Conservation (phyloP, 2,113 vertebrate species). For the Thalassarche chlororhynchos region DNA sequence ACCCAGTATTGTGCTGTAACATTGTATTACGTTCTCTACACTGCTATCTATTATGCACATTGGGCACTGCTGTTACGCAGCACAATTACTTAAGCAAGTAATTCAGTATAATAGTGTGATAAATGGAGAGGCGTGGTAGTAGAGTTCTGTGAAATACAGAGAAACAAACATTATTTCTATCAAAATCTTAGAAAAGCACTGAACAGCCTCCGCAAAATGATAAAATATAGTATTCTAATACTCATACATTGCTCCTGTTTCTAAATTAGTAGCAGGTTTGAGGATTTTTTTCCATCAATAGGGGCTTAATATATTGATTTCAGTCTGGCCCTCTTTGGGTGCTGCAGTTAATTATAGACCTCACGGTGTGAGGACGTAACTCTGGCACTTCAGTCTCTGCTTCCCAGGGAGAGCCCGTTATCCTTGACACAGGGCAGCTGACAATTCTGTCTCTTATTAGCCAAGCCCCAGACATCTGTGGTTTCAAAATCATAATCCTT, state of each 20-base stretch:
- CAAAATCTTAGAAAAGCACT: neutral
- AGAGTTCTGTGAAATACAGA: neutral
- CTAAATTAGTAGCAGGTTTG: neutral
- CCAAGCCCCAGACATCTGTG: neutral
- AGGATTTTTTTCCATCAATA: neutral
- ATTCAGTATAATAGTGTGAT: neutral
- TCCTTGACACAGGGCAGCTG: slow-evolving; percentile 3
- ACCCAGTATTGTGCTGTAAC: accelerated
- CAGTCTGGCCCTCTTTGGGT: neutral
- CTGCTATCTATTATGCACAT: neutral
- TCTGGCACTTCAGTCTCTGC: neutral
- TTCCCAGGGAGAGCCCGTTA: neutral
- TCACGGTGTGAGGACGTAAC: neutral
- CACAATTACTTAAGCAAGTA: neutral
- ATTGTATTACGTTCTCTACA: neutral
- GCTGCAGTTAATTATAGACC: slow-evolving; percentile 30
- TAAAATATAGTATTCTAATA: neutral
- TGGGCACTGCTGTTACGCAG: accelerated
- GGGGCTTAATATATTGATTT: neutral
- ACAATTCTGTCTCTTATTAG: slow-evolving; percentile 25
- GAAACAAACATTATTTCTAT: neutral
- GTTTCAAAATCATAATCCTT: slow-evolving; percentile 16
- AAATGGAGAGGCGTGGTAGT: neutral
- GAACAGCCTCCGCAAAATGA: neutral
- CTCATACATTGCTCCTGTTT: neutral